phyloP scores from a whole-genome alignment of 2,888 invertebrate genomes.

The Aphodius granarius region DNA sequence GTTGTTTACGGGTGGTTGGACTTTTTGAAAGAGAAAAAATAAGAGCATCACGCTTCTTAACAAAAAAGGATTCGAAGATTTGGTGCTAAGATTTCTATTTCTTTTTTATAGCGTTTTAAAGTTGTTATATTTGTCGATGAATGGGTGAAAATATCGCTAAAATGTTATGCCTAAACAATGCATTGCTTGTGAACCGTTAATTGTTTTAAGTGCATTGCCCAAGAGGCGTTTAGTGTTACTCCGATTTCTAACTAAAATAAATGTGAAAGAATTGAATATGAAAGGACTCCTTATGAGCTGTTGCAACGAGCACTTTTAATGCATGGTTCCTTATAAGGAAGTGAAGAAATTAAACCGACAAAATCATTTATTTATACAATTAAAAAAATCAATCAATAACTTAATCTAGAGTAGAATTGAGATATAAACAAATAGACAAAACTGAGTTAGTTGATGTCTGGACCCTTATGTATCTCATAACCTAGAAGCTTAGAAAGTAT shows the following conservation, averaged over 20 bases:
- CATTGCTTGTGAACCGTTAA: not conserved
- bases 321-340: not conserved
- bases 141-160: too few relatives aligned
- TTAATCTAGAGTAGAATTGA: not conserved
- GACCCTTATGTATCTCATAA: slow-evolving; percentile 13
- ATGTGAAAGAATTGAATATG: not conserved
- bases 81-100: not conserved
- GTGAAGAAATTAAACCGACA: not conserved
- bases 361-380: not conserved
- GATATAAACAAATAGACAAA: not conserved
- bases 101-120: too few relatives aligned
- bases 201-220: not conserved
- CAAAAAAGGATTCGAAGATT: not conserved
- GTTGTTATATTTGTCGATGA: not conserved
- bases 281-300: not conserved
- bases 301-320: not conserved
- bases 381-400: not conserved
- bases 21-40: not conserved
- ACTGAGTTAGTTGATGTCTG: not conserved
- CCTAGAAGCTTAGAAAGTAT: slow-evolving; percentile 16
- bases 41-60: not conserved
- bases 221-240: not conserved
- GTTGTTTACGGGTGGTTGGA: not conserved
- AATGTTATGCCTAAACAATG: not conserved
- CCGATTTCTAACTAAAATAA: not conserved